These are phyloP conservation scores for Malurus cyaneus DNA, from an alignment of 2,113 vertebrate species.

Conservation along the genomic window DNA sequence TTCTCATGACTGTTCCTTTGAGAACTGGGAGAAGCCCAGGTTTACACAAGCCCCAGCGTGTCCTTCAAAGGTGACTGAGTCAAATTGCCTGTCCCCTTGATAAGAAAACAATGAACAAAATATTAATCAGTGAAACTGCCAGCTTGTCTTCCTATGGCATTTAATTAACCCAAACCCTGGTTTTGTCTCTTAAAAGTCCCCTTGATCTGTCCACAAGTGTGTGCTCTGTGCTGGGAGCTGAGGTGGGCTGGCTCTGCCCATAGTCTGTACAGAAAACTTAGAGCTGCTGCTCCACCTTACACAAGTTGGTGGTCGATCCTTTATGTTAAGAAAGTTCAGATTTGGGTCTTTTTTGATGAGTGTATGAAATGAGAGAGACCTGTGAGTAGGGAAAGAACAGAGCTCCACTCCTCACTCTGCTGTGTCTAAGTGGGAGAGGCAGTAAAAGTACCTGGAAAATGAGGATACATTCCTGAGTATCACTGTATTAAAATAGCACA, in stretches of 20 bases:
- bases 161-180: neutral
- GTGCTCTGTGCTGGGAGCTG: neutral
- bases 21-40: neutral
- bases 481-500: neutral
- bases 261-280: rapidly evolving
- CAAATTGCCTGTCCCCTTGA: neutral
- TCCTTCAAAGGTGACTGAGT: neutral
- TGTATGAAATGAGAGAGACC: rapidly evolving
- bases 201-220: neutral
- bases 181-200: neutral
- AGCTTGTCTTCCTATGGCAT: neutral
- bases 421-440: neutral
- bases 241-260: neutral
- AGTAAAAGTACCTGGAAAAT: neutral
- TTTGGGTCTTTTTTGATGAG: neutral
- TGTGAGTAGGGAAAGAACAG: neutral
- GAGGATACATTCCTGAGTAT: neutral
- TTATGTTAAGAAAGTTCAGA: neutral
- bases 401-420: rapidly evolving
- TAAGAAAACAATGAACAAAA: neutral
- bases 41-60: neutral
- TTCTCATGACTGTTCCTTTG: neutral
- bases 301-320: neutral
- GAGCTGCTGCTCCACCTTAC: neutral
- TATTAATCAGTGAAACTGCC: neutral